Evolutionary conservation across 2,888 invertebrate species (phyloP), one percentile per base, ranked within the genome.

Genomic region (Scaptomyza flava): DNA sequence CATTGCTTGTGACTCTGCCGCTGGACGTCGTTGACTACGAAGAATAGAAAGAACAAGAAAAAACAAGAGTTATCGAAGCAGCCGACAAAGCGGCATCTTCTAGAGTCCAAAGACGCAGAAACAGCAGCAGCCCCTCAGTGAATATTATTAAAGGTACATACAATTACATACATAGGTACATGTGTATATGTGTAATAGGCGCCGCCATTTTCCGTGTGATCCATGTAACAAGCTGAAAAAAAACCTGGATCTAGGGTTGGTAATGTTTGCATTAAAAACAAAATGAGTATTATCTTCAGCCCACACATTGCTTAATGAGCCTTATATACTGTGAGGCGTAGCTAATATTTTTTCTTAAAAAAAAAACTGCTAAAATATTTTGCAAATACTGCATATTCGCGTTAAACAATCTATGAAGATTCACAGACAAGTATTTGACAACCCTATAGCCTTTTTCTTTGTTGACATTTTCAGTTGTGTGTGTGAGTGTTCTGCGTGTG

Each of bases 81-180:
- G 63, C 70, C 71, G 63, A 82, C 83, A 80, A 80, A 80, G 68
- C 83, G 75, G 79, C 70, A 81, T 79, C 79, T 65, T 54, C 54
- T 57, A 79, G 52, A 54, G 67, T 50, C 65, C 51, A 68, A 63
- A 75, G 51, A 59, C 73, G 65, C 48, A 77, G 58, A 59, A 53
- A 56, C 43, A 57, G 47, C 58, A 78, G 53, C 54, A 77, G 20
- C 73, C 57, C 80, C 74, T 79, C 69, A 68, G 83, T 81, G 80
- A 81, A 81, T 82, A 83, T 80, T 80, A 72, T 77, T 83, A 68
- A 80, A 81, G 81, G 86, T 86, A 86, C 73, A 80, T 80, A 68
- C 68, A 77, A 61, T 61, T 59, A 68, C 62, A 61, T 63, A 59
- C 56, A 38, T 41, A 53, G 20, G 31, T 34, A 53, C 51, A 53